A percentile compares a stretch with the other conserved stretches of the same genome.
phyloP scores from a whole-genome alignment of 2,113 vertebrate genomes.

The Australoheros scitulus region DNA sequence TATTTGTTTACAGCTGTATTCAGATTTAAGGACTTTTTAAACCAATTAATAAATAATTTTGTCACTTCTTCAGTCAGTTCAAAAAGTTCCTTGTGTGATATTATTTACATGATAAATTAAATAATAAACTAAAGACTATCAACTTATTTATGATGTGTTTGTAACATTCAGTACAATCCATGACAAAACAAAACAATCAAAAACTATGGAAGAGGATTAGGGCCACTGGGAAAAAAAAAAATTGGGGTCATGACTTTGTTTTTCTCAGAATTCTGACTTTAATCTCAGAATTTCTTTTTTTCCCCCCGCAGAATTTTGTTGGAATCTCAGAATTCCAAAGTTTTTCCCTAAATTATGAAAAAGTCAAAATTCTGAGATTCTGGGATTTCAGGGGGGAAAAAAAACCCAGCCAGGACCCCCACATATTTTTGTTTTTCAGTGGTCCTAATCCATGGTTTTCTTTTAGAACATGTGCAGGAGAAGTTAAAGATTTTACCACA shows the following conservation, averaged over 20 bases:
- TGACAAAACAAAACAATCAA: not conserved
- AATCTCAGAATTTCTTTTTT: not conserved
- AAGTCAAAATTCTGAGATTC: too few species aligned
- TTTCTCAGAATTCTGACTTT: not conserved
- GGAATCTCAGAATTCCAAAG: not conserved
- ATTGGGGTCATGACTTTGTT: not conserved
- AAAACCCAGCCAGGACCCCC: not conserved
- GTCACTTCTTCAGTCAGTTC: slow-evolving; percentile 84
- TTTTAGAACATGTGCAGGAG: slow-evolving; percentile 39
- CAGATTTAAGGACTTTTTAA: slow-evolving; percentile 83
- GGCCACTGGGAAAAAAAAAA: not conserved
- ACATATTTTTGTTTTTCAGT: not conserved
- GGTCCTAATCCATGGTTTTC: not conserved
- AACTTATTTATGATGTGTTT: slow-evolving; percentile 78
- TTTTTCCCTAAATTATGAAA: too few species aligned
- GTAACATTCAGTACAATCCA: slow-evolving; percentile 33
- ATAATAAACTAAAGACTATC: slow-evolving; percentile 86
- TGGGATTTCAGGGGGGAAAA: too few species aligned
- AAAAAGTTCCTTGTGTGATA: slow-evolving; percentile 89
- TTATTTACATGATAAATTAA: slow-evolving; percentile 99
- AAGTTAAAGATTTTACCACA: slow-evolving; percentile 27
- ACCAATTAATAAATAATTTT: slow-evolving; percentile 99
- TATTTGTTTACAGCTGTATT: slow-evolving; percentile 87
- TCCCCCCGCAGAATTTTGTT: not conserved
- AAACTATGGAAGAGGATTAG: not conserved